Evolutionary conservation across 2,888 invertebrate genomes (phyloP).

Genomic region (Xestoiulus laeticollis): DNA sequence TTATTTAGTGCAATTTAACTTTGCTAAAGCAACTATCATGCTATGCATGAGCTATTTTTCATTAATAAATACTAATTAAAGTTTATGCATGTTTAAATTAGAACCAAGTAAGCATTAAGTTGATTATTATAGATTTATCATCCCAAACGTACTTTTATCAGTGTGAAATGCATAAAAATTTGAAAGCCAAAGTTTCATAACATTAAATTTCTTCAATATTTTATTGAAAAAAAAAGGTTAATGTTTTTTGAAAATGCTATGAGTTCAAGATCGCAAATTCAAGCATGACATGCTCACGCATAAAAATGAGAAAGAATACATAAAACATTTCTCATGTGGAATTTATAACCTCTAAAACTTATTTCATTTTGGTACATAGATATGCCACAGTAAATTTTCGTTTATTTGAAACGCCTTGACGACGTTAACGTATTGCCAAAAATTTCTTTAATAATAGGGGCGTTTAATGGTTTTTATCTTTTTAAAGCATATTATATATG

Average conservation of each 20-base stretch:
- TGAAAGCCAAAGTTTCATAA: background rate
- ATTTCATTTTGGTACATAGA: background rate
- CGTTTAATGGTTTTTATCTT: background rate
- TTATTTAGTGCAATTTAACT: too few relatives aligned
- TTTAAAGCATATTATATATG: background rate
- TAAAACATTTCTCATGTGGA: conserved; percentile 26
- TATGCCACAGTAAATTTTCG: background rate
- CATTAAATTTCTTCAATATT: background rate
- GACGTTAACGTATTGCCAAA: background rate
- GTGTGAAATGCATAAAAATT: background rate
- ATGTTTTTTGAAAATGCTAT: background rate
- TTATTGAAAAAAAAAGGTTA: background rate
- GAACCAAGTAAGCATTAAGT: too few relatives aligned
- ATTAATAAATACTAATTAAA: too few relatives aligned
- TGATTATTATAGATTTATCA: too few relatives aligned
- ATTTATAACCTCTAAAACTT: conserved; percentile 12
- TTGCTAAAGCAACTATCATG: too few relatives aligned
- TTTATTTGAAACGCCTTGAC: background rate
- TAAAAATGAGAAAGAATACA: background rate
- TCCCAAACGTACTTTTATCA: too few relatives aligned
- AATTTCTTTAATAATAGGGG: background rate
- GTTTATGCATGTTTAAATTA: too few relatives aligned
- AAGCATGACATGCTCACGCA: background rate
- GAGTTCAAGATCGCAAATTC: background rate
- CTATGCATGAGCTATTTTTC: too few relatives aligned